phyloP scores from a whole-genome alignment of 2,797 vertebrate species.

The Cephalopachus bancanus region DNA sequence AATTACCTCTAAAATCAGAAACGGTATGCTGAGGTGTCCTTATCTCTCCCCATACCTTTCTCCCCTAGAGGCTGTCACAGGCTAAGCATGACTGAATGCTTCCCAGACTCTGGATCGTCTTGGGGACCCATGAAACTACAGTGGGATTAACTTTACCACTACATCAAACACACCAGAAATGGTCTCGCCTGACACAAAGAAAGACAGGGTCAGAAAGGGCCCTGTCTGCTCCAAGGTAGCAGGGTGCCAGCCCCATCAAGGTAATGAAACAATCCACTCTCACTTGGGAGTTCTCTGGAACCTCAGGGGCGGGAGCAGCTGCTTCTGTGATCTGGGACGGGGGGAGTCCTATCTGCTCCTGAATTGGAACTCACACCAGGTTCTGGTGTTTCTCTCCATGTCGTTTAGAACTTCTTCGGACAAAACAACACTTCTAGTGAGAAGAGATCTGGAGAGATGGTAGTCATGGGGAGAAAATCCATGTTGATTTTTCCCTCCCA shows the following conservation, averaged over 20 bases:
- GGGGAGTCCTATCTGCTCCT: neutral
- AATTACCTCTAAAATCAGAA: neutral
- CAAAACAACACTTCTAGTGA: neutral
- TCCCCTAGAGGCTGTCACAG: neutral
- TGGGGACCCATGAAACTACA: accelerated
- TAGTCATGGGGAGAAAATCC: neutral
- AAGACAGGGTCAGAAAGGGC: neutral
- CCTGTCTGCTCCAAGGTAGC: accelerated
- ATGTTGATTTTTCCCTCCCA: neutral
- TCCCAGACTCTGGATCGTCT: neutral
- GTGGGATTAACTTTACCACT: accelerated
- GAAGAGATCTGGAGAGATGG: neutral
- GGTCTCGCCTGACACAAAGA: accelerated
- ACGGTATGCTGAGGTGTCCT: neutral
- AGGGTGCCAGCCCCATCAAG: too few species aligned
- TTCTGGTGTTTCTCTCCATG: neutral
- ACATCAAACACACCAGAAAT: neutral
- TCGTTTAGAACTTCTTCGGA: neutral
- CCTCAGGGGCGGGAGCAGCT: neutral
- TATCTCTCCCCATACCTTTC: too few species aligned
- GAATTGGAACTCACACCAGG: neutral
- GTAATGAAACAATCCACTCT: neutral
- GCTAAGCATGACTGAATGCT: neutral
- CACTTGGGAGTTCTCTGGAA: neutral
- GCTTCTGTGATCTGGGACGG: neutral